These are phyloP conservation scores for Glossosoma conforme DNA, from an alignment of 1,140 invertebrate genomes.

Conservation along the genomic window DNA sequence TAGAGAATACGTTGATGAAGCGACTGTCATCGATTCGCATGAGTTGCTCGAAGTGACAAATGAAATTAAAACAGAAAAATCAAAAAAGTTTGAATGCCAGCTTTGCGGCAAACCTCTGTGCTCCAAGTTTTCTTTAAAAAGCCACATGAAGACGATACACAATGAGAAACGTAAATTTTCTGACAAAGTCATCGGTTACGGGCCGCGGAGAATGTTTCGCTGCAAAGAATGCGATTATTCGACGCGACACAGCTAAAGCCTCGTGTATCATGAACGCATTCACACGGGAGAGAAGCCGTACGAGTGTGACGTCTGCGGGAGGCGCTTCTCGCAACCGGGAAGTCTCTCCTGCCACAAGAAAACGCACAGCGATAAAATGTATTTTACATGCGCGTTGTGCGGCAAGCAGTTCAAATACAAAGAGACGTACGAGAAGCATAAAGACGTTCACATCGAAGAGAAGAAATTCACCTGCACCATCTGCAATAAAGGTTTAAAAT, in stretches of 20 bases:
- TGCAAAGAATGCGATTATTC: constrained; percentile 43
- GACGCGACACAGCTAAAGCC: constrained; percentile 45
- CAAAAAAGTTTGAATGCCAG: constrained; percentile 8
- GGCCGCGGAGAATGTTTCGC: constrained; percentile 38
- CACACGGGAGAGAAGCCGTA: constrained; percentile 53
- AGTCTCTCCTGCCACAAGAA: constrained; percentile 46
- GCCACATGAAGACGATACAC: constrained; percentile 17
- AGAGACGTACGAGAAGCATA: constrained; percentile 42
- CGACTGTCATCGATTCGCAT: neutral
- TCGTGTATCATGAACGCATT: constrained; percentile 45
- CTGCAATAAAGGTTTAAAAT: constrained; percentile 41
- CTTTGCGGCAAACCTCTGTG: constrained; percentile 22
- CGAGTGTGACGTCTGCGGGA: constrained; percentile 52
- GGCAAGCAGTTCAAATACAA: constrained; percentile 57
- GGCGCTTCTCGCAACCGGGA: constrained; percentile 52
- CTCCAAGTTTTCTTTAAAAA: constrained; percentile 17
- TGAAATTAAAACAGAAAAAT: neutral
- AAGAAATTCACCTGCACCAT: constrained; percentile 37
- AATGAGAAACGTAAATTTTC: constrained; percentile 38
- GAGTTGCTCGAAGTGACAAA: neutral
- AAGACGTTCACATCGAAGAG: constrained; percentile 40
- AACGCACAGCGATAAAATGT: constrained; percentile 45
- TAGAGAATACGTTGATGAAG: neutral
- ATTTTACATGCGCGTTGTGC: constrained; percentile 57
- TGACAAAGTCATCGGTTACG: constrained; percentile 41